Evolutionary conservation across 2,888 invertebrate genomes (phyloP), one percentile per base, ranked within the genome.

Genomic region (Drosophila pseudotalamancana): DNA sequence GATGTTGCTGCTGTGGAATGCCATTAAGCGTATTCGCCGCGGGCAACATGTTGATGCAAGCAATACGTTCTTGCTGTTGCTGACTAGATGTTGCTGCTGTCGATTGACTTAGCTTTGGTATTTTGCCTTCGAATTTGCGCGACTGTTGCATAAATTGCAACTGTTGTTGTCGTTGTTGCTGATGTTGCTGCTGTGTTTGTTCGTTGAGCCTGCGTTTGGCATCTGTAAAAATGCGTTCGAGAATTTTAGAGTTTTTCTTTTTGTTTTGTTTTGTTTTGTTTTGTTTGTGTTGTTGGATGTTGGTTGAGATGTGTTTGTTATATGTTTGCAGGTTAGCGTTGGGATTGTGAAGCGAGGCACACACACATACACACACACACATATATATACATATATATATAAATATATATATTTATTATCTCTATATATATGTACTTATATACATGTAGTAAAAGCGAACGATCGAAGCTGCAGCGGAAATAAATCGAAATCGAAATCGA

Each of bases 91-190:
- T n/a, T 53, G 53, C 40, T 74, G 64, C 43, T 66, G 63, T 35
- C 57, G 55, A 72, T 11, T 78, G 90, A 83, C 87, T 89, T 68
- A 91, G 75, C 77, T 89, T 90, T 77, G 91, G 91, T 80, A 91
- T 91, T 86, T 90, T 91, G 25, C 91, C 91, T 67, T 91, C 91
- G 62, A 91, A 91, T 85, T 91, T 91, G 32, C 91, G 90, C 12
- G 86, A 73, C 48, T 89, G 88, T 79, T 88, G 90, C 73, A 90
- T 88, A 46, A 91, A 89, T 62, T 89, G 88, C 66, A 91, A 78
- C 60, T 87, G 80, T 25, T 88, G 90, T 77, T 88, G 87, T 49
- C 87, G 84, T 43, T 55, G 62, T 4, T 40, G 65, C 6, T 64
- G 64, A 0, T 48, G 65, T 2, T 48, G 66, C 0, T 43, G 55